Evolutionary conservation across 1,140 invertebrate species (phyloP), one percentile per base, ranked within the genome.

Genomic region (Drosophila varians): DNA sequence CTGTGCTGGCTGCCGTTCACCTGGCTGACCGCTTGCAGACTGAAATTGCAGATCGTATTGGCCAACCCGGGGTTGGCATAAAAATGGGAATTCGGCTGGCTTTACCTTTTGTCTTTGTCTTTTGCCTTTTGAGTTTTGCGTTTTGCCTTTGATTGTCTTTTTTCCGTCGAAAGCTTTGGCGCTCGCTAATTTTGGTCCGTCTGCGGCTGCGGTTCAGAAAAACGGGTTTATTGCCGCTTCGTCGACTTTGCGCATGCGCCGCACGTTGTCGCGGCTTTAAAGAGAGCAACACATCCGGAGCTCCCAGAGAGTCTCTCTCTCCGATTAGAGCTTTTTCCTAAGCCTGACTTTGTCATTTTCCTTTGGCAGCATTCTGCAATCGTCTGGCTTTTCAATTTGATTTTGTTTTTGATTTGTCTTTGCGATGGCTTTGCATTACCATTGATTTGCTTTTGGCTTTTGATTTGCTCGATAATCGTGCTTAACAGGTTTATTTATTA

Each of bases 21-120:
- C 68, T 79, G 69, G 76, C 87, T 84, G 75, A 90, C 88, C 87
- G 83, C 78, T 88, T 90, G 87, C 87, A 90, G 87, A 90, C 87
- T 90, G 70, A 90, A 87, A 79, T 90, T 84, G 87, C 78, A 90
- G 75, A 88, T 74, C 71, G 87, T 73, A 78, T 87, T 90, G 87
- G 87, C 87, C 82, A 90, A 87, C 80, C 62, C 64, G 60, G 62
- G 31, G 72, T 86, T 86, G 80, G 76, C 80, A 86, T 73, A 74
- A 87, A 80, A 69, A 51, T 72, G 69, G 69, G 68, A 62, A 71
- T 72, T 72, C 69, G 69, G 66, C 42, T 64, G 56, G 28, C 60
- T 71, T 56, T 55, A 62, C 3, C 21, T 56, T 75, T 64, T 68
- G 74, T 48, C 53, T 64, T 62, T 60, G 46, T 43, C 42, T 48